These are phyloP conservation scores for Anarrhichthys ocellatus DNA, from an alignment of 2,113 vertebrate genomes.

Conservation along the genomic window DNA sequence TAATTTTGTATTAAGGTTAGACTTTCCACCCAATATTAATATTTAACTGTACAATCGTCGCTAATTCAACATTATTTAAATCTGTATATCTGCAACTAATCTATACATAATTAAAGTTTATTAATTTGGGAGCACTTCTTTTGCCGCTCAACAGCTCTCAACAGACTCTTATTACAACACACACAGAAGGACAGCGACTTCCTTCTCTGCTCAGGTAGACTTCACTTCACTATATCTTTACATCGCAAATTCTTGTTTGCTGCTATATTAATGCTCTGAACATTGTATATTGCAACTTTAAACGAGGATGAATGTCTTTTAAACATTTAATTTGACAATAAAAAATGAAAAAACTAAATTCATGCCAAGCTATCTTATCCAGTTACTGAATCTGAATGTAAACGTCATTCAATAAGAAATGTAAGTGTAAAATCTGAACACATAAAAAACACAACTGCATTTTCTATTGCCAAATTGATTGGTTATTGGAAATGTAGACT, in stretches of 20 bases:
- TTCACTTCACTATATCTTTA: too few relatives aligned
- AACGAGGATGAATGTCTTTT: neutral
- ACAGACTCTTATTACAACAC: too few relatives aligned
- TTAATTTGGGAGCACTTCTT: too few relatives aligned
- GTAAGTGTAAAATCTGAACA: neutral
- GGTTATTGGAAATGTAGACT: slow-evolving; percentile 5
- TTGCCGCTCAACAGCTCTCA: too few relatives aligned
- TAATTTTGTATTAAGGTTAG: neutral
- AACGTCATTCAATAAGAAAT: neutral
- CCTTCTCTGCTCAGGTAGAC: too few relatives aligned
- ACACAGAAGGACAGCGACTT: too few relatives aligned
- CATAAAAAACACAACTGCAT: neutral
- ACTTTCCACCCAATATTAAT: neutral
- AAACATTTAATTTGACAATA: neutral
- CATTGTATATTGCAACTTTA: neutral
- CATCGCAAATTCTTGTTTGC: too few relatives aligned
- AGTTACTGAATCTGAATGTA: neutral
- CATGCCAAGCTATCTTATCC: neutral
- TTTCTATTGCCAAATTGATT: neutral
- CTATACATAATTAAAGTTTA: neutral
- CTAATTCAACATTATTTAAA: neutral
- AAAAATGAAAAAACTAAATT: neutral
- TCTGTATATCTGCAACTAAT: neutral
- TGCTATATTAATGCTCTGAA: too few relatives aligned
- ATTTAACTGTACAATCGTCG: neutral